A percentile compares a stretch with the other conserved stretches of the same genome.
These are phyloP conservation scores for Orycteropus afer DNA, from an alignment of 2,113 vertebrate genomes.

Conservation along the genomic window DNA sequence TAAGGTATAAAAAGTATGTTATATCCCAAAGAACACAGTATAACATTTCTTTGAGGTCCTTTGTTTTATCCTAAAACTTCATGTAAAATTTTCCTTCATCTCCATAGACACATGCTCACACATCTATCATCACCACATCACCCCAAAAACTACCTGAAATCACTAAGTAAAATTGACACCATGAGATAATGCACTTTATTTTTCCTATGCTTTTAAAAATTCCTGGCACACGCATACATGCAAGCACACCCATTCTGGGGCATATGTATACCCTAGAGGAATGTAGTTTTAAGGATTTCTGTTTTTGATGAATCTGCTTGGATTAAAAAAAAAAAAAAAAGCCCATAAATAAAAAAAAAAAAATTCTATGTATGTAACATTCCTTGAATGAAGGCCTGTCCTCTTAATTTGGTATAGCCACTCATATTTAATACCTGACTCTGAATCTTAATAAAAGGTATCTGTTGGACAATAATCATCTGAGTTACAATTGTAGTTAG, in stretches of 20 bases:
- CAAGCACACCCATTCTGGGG: neutral
- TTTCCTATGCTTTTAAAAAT: neutral
- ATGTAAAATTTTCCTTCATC: neutral
- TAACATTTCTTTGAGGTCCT: neutral
- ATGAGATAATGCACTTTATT: neutral
- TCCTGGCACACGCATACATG: neutral
- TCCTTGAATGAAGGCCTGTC: neutral
- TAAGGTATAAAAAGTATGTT: neutral
- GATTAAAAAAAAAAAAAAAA: constrained; percentile 28
- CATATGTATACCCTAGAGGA: neutral
- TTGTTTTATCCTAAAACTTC: constrained; percentile 9
- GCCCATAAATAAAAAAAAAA: neutral
- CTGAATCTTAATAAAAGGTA: neutral
- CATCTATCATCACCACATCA: neutral
- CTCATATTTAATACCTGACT: neutral
- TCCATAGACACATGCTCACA: neutral
- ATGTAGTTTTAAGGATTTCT: neutral
- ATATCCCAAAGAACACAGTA: neutral
- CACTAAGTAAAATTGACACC: neutral
- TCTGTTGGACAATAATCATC: neutral
- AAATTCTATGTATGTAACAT: constrained; percentile 16
- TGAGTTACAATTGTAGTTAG: neutral
- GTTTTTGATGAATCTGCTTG: constrained; percentile 21
- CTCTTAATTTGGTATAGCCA: neutral
- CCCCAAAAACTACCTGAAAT: neutral